A percentile compares a stretch with the other conserved stretches of the same genome.
phyloP scores from a whole-genome alignment of 2,888 invertebrate genomes.

The Hyppa rectilinea region DNA sequence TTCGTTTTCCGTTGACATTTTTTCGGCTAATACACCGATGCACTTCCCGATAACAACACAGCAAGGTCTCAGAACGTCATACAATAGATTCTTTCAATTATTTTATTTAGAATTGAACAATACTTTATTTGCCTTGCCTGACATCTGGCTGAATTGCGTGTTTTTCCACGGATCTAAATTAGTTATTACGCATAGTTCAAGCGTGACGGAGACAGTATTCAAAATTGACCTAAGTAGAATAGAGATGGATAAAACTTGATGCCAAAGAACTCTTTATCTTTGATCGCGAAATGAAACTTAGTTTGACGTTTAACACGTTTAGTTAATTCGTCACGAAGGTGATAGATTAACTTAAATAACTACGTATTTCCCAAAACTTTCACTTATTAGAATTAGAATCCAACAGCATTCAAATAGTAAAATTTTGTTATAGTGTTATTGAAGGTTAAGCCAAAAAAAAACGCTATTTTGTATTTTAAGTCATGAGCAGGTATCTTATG shows the following conservation, averaged over 20 bases:
- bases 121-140: slow-evolving; percentile 53
- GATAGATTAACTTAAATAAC: not conserved
- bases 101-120: slow-evolving; percentile 49
- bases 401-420: not conserved
- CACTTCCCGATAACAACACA: slow-evolving; percentile 55
- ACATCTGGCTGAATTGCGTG: slow-evolving; percentile 50
- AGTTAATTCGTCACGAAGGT: slow-evolving; percentile 11
- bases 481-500: not conserved
- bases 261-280: not conserved
- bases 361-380: not conserved
- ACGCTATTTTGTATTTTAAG: not conserved
- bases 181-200: not conserved
- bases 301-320: slow-evolving; percentile 45
- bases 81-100: slow-evolving; percentile 42
- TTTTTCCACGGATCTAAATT: slow-evolving; percentile 24
- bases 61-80: slow-evolving; percentile 62
- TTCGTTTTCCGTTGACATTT: slow-evolving; percentile 81
- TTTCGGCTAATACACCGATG: slow-evolving; percentile 53
- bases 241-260: slow-evolving; percentile 34
- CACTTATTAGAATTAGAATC: not conserved
- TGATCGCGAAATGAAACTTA: not conserved
- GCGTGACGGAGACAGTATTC: not conserved
- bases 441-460: not conserved
- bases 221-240: not conserved
- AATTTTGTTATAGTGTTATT: too few relatives aligned